Evolutionary conservation across 2,888 invertebrate species (phyloP), one percentile per base, ranked within the genome.

Genomic region (Acleris emargana): DNA sequence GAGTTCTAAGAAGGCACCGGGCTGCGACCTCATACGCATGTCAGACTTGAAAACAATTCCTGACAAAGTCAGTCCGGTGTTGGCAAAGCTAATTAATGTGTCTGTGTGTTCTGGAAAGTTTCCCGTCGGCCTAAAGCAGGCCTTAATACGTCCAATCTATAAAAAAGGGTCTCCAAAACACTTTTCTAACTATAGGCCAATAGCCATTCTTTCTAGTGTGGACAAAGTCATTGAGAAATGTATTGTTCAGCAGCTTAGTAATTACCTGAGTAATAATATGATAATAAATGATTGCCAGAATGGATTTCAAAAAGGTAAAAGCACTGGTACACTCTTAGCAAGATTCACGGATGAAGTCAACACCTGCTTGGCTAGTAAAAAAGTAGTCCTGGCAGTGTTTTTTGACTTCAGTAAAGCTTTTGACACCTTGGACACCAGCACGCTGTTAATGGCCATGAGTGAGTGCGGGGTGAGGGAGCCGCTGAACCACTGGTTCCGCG

Each of bases 401-500:
- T 22, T 22, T 22, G 22, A 22, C 22, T 22, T 22, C 22, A 22
- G 22, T 22, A 22, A 22, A 22, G 22, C 22, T 22, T 22, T 22
- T 22, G 22, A 22, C 22, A 22, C 22, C 22, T 22, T 22, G 22
- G 22, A 22, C 22, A 22, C 18, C 49, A 20, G n/a, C 13, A 49
- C 20, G 17, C 49, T 49, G 2, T 20, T 49, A 9, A 20, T 18
- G 6, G 49, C 49, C 49, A 49, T 49, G 49, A 49, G 18, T 18
- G 49, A 49, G 49, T 52, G 51, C 16, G 51, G 51, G 51, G 51
- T 52, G 51, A 17, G 47, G 42, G 42, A 17, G 47, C 47, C 17
- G n/a, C 47, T 22, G 22, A 22, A 22, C 22, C 22, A 22, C 22
- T 22, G 22, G 22, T 22, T 22, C 22, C 22, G 22, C n/a, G 17